Base-by-base conservation (phyloP, 2,113 vertebrate species). In the Phyllostomus hastatus region DNA sequence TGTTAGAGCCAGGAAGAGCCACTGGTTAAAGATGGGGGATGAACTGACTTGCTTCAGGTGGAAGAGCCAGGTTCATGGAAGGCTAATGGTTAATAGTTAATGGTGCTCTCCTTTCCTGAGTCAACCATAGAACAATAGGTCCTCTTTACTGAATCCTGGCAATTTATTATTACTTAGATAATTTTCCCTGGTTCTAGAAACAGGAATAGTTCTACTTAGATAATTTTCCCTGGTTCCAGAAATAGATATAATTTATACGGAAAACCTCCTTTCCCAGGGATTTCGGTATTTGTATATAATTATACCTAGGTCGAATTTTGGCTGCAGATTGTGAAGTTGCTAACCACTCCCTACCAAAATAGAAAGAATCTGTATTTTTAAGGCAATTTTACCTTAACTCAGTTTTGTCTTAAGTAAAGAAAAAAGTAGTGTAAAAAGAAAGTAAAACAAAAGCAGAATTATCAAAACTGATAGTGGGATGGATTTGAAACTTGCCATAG, bases 171-270 rank as follows among this genome's bases (percentile, higher is more conserved):
- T 48, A 80, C 43, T 88, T 61, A 70, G 26, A 43, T 50, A 81
- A 85, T 88, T 84, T 88, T 35, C 46, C 31, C n/a, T 66, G 46
- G 70, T 91, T 95, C 88, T 92, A 59, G 91, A 95, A 92, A 90
- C 20, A 54, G 88, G 35, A 82, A 69, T 78, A 78, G 94, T 81
- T 92, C 57, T 43, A 80, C 43, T 88, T 66, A 70, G 26, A 38
- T 50, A 81, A 85, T 85, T 84, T 85, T 38, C 46, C 31, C 31
- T 72, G 46, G 52, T 92, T 96, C 88, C 90, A 59, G 91, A 95
- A 94, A 91, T 14, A 54, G 88, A 35, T 78, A 64, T 78, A 78
- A 95, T 72, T 92, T 43, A 33, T 50, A 90, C 28, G 38, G 26
- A 92, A 94, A 50, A 75, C 15, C 24, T 83, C 41, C 67, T 94